A percentile compares a stretch with the other conserved stretches of the same genome.
phyloP scores from a whole-genome alignment of 2,888 invertebrate species.

The Iphiclides podalirius region DNA sequence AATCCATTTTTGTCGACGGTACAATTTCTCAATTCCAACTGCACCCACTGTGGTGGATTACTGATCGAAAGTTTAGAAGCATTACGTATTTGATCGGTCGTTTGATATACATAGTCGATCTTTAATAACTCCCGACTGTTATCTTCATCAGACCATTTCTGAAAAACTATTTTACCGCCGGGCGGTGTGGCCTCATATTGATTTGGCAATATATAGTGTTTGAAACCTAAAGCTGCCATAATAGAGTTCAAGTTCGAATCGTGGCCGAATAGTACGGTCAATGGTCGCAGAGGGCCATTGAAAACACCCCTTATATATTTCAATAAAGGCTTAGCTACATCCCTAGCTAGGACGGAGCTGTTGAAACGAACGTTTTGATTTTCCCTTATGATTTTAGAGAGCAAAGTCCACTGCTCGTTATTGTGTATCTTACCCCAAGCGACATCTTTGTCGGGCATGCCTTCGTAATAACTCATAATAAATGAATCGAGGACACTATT shows the following conservation, averaged over 20 bases:
- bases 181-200: conserved; percentile 57
- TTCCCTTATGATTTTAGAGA: conserved; percentile 43
- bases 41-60: conserved; percentile 43
- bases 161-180: conserved; percentile 61
- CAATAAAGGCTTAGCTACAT: conserved; percentile 46
- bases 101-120: conserved; percentile 55
- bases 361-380: conserved; percentile 56
- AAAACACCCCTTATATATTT: conserved; percentile 43
- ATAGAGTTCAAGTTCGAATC: conserved; percentile 57
- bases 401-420: conserved; percentile 42
- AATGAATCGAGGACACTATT: conserved; percentile 53
- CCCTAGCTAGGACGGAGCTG: conserved; percentile 39
- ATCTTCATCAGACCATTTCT: conserved; percentile 51
- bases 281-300: conserved; percentile 34
- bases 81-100: conserved; percentile 45
- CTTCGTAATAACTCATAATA: conserved; percentile 63
- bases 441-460: conserved; percentile 43
- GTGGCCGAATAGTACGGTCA: conserved; percentile 55
- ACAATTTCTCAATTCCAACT: conserved; percentile 45
- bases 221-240: conserved; percentile 44
- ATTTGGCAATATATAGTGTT: conserved; percentile 41
- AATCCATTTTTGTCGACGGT: conserved; percentile 39
- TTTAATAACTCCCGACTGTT: conserved; percentile 43
- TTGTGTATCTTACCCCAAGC: conserved; percentile 56
- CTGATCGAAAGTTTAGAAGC: conserved; percentile 35